These are phyloP conservation scores for Oreocharis arfaki DNA, from an alignment of 2,113 vertebrate genomes.

Conservation along the genomic window DNA sequence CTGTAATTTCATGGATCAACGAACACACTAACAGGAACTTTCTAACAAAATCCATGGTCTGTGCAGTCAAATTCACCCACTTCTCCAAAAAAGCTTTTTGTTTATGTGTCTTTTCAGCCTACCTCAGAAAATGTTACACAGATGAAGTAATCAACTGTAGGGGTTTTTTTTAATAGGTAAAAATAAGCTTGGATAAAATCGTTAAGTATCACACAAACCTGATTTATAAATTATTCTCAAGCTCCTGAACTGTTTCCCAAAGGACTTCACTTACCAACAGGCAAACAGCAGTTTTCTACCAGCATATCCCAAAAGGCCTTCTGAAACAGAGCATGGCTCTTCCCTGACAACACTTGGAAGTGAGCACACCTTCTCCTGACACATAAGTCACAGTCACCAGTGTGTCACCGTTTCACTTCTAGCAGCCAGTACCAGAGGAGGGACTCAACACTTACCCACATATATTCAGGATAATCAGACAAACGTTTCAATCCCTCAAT, in stretches of 20 bases:
- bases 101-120: not conserved
- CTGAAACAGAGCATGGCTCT: not conserved
- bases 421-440: not conserved
- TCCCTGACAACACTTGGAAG: not conserved
- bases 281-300: not conserved
- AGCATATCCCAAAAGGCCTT: not conserved
- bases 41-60: not conserved
- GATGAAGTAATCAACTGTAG: not conserved
- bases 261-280: not conserved
- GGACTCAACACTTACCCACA: constrained; percentile 87
- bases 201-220: not conserved
- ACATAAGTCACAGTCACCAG: not conserved
- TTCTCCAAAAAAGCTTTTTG: not conserved
- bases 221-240: not conserved
- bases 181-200: not conserved
- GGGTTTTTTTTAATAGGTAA: not conserved
- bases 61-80: not conserved
- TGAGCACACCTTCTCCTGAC: not conserved
- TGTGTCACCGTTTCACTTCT: not conserved
- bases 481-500: constrained; percentile 80
- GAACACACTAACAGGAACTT: not conserved
- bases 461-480: constrained; percentile 91
- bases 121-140: not conserved
- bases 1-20: not conserved
- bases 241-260: not conserved